These are phyloP conservation scores for Labeo rohita DNA, from an alignment of 2,113 vertebrate species.

Conservation along the genomic window DNA sequence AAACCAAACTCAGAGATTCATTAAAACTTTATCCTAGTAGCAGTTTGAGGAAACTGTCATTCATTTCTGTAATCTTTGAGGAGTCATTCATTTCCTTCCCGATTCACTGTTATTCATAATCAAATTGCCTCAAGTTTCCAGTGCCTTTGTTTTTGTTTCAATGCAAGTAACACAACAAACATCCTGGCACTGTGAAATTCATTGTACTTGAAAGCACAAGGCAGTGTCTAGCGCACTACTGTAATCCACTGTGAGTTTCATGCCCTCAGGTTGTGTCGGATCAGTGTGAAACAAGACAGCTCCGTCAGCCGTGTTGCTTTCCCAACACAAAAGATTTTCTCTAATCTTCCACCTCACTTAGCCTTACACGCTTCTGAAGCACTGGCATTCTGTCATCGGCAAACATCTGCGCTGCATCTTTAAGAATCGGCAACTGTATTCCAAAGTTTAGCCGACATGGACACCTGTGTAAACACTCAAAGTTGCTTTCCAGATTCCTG, in stretches of 20 bases:
- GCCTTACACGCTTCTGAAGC: background rate
- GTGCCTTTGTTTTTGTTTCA: background rate
- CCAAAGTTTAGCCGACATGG: background rate
- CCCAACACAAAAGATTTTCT: background rate
- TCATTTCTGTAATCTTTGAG: background rate
- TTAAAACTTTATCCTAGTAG: background rate
- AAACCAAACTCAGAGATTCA: background rate
- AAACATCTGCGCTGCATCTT: constrained; percentile 29
- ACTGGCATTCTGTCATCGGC: background rate
- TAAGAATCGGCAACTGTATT: constrained; percentile 5
- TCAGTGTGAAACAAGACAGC: background rate
- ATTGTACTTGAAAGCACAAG: background rate
- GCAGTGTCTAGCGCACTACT: background rate
- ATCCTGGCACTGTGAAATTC: background rate
- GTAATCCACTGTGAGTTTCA: background rate
- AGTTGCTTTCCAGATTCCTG: constrained; percentile 3
- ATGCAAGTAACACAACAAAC: background rate
- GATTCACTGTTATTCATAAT: background rate
- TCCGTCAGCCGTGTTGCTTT: background rate
- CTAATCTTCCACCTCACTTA: constrained; percentile 1
- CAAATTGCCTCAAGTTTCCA: background rate
- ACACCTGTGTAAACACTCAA: constrained; percentile 33
- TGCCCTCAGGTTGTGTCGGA: background rate
- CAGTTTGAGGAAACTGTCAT: no score
- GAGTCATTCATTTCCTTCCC: background rate